Conservation (phyloP, 2,797 vertebrate genomes). For the Trachops cirrhosus region DNA sequence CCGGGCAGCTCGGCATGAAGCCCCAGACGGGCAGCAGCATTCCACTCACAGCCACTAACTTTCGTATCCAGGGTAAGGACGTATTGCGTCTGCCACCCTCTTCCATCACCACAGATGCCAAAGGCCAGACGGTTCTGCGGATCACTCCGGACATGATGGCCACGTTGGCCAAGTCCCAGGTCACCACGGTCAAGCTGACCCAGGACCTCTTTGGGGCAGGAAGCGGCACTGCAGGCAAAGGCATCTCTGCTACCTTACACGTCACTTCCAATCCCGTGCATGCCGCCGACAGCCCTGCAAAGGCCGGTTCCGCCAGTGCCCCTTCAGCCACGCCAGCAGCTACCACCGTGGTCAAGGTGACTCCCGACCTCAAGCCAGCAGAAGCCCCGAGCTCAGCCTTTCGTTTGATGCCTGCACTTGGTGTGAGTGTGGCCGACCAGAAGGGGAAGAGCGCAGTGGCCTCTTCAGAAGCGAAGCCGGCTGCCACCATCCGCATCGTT, state of each 20-base stretch:
- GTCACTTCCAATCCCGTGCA: conserved; percentile 87
- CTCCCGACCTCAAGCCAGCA: conserved; percentile 88
- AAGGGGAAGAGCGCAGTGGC: conserved; percentile 88
- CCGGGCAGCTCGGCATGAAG: conserved; percentile 96
- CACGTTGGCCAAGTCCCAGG: conserved; percentile 95
- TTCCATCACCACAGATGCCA: conserved; percentile 97
- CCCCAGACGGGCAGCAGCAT: conserved; percentile 87
- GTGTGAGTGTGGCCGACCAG: conserved; percentile 92
- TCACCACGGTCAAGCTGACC: conserved; percentile 95
- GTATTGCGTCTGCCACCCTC: conserved; percentile 95
- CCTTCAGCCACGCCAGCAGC: conserved; percentile 80
- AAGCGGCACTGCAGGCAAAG: conserved; percentile 84
- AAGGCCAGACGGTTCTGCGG: conserved; percentile 96
- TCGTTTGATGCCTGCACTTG: conserved; percentile 95
- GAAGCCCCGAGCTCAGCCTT: conserved; percentile 89
- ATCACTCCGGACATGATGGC: conserved; percentile 99
- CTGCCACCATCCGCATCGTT: conserved; percentile 95
- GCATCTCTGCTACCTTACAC: conserved; percentile 95
- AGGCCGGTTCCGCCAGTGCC: conserved; percentile 78
- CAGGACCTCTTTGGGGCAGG: conserved; percentile 93
- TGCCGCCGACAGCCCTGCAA: conserved; percentile 83
- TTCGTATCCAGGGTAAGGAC: conserved; percentile 97
- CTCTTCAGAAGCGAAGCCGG: conserved; percentile 89
- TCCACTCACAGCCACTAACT: conserved; percentile 93
- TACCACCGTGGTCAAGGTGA: conserved; percentile 88